A percentile compares a stretch with the other conserved stretches of the same genome.
Conservation (phyloP, 2,113 vertebrate genomes). For the Lanius collurio region DNA sequence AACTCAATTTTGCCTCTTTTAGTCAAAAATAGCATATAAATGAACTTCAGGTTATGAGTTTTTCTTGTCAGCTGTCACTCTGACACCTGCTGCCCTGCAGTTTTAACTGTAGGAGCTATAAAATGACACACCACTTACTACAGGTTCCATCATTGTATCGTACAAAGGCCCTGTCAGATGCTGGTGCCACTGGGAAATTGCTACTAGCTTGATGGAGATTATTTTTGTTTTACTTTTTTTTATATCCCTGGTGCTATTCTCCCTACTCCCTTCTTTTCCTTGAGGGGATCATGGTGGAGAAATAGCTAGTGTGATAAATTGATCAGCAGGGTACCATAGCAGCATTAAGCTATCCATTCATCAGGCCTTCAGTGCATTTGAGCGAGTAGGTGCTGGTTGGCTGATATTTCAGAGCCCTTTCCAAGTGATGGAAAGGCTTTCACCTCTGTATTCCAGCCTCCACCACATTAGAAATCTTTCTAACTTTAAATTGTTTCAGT, state of each 20-base stretch:
- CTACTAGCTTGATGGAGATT: neutral
- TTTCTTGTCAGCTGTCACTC: neutral
- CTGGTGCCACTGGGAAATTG: slow-evolving; percentile 7
- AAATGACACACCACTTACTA: neutral
- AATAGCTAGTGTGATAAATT: slow-evolving; percentile 31
- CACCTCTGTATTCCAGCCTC: slow-evolving; percentile 7
- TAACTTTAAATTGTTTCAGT: slow-evolving; percentile 34
- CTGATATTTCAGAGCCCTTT: neutral
- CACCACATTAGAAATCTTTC: slow-evolving; percentile 26
- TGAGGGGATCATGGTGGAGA: slow-evolving; percentile 8
- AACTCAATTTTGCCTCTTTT: neutral
- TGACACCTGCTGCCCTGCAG: neutral
- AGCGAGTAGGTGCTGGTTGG: neutral
- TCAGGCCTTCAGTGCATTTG: slow-evolving; percentile 30
- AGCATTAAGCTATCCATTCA: slow-evolving; percentile 42
- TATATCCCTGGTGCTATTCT: neutral
- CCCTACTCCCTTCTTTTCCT: slow-evolving; percentile 8
- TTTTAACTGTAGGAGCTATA: neutral
- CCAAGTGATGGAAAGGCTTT: slow-evolving; percentile 43
- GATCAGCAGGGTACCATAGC: slow-evolving; percentile 26
- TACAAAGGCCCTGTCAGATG: neutral
- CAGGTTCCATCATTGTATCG: neutral
- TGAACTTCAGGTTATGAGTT: neutral
- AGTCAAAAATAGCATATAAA: neutral
- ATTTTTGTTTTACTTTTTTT: slow-evolving; percentile 54